Evolutionary conservation across 2,113 vertebrate species (phyloP), one percentile per base, ranked within the genome.

Genomic region (Psephotus haematonotus): DNA sequence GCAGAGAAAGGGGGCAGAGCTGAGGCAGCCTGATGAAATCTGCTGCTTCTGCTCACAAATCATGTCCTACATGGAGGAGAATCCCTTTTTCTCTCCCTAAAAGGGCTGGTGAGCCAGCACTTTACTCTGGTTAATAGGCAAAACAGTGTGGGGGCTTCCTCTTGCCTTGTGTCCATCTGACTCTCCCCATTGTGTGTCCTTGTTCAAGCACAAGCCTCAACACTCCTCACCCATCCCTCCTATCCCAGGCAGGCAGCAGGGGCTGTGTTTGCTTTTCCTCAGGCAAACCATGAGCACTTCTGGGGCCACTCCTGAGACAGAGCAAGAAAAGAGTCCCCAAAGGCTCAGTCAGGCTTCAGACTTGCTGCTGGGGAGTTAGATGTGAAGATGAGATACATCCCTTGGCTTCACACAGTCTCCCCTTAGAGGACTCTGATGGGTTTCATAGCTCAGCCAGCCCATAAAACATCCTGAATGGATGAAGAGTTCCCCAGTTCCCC

Each of bases 11-110:
- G 4, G 9, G 17, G 23, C 39, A 63, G 46, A 72, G 46, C 20
- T 37, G 46, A 35, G 17, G n/a, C 17, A 82, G 29, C n/a, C 22
- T 15, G 49, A 35, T 17, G 43, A 82, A 76, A 70, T 1, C 33
- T 9, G 6, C 4, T 3, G 20, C 5, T 11, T 55, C 68, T 11
- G 24, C 11, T 49, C 71, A 22, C 17, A 75, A 37, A 44, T 8
- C 6, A 2, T 1, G 2, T 6, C 17, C 35, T 13, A 20, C 2
- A 0, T 0, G 24, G 50, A 41, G 12, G 28, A 67, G 52, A 76
- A 39, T 3, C 20, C n/a, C 13, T 7, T 10, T 69, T 22, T 7
- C 10, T 7, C 7, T 20, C 14, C 6, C 25, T 5, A 2, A 20
- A 68, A 53, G 3, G n/a, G 13, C 24, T 31, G 57, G 7, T 5